Evolutionary conservation across 2,113 vertebrate genomes (phyloP).

Genomic region (Pelecanoides urinatrix): DNA sequence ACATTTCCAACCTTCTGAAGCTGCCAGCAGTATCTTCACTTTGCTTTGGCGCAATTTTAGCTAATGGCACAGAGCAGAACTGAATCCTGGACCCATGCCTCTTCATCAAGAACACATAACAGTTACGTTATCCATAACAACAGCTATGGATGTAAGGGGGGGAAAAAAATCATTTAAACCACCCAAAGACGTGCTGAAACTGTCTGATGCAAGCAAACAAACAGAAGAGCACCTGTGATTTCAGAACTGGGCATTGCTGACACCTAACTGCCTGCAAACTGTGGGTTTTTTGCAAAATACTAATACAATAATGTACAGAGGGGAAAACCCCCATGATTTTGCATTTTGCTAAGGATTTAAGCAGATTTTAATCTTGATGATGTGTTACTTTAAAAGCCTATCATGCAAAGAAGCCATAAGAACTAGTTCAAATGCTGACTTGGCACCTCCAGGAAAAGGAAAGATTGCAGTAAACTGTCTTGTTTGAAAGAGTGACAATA

Average conservation of each 20-base stretch:
- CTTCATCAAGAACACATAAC: accelerated
- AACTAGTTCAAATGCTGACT: not conserved
- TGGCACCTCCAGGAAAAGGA: not conserved
- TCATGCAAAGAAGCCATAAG: not conserved
- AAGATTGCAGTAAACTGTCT: not conserved
- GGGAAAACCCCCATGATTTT: accelerated
- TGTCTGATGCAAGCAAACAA: not conserved
- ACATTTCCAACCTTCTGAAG: not conserved
- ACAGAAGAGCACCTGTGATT: not conserved
- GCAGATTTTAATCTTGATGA: not conserved
- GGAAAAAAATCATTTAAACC: not conserved
- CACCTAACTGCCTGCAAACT: not conserved
- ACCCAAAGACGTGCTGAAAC: not conserved
- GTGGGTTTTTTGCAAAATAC: not conserved
- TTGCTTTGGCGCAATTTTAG: not conserved
- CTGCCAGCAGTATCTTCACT: not conserved
- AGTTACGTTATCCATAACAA: not conserved
- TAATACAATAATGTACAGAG: not conserved
- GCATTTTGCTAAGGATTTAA: not conserved
- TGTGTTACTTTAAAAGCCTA: not conserved
- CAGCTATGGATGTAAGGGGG: not conserved
- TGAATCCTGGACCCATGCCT: not conserved
- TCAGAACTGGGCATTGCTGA: not conserved
- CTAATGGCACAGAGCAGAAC: not conserved
- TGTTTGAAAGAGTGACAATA: not conserved